Conservation (phyloP, 2,797 vertebrate genomes). For the Enteromius fasciolatus region DNA sequence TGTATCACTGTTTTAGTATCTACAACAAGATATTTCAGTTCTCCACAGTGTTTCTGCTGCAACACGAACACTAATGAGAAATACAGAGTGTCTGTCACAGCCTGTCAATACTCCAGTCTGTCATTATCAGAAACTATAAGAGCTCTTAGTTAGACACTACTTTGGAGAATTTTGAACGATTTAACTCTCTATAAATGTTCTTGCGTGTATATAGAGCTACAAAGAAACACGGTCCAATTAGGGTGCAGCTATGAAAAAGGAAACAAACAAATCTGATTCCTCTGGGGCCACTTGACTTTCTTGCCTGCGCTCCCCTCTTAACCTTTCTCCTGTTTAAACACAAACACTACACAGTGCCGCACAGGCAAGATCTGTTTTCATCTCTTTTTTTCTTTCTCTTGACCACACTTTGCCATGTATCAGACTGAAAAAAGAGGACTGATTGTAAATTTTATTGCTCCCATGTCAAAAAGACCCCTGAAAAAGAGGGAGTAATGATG, state of each 20-base stretch:
- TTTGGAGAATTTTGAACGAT: neutral
- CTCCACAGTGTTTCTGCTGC: neutral
- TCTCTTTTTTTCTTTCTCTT: constrained; percentile 61
- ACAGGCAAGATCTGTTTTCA: constrained; percentile 65
- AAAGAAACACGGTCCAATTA: neutral
- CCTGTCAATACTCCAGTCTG: neutral
- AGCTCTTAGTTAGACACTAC: neutral
- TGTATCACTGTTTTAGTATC: neutral
- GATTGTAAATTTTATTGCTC: constrained; percentile 92
- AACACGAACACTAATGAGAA: constrained; percentile 3
- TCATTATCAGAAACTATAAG: neutral
- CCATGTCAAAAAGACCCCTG: constrained; percentile 93
- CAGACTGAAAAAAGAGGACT: constrained; percentile 74
- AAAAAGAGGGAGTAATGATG: constrained; percentile 92
- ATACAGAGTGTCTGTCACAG: constrained; percentile 6
- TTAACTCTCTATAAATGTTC: neutral
- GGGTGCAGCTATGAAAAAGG: constrained; percentile 5
- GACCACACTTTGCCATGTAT: constrained; percentile 76
- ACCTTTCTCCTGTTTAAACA: constrained; percentile 72
- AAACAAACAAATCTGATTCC: constrained; percentile 45
- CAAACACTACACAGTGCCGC: constrained; percentile 74
- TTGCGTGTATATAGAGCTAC: neutral
- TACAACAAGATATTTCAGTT: neutral
- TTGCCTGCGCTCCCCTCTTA: constrained; percentile 67
- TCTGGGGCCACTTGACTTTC: constrained; percentile 53